Evolutionary conservation across 2,797 vertebrate species (phyloP), one percentile per base, ranked within the genome.

Genomic region (Enteromius unitaeniatus): DNA sequence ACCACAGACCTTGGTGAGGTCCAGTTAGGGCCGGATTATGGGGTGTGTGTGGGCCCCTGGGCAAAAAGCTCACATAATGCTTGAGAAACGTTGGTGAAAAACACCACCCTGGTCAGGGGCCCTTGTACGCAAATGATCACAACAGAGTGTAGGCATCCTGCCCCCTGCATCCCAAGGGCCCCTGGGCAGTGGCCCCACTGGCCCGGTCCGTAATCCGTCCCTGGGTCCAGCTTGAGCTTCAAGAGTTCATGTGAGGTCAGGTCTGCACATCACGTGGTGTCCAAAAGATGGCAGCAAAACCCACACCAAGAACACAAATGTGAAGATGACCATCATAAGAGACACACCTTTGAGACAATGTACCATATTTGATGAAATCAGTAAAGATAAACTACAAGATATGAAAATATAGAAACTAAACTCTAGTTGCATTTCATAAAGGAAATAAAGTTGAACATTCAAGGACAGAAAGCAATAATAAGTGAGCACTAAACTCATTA

Each of bases 251-350:
- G 28, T 53, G 26, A 53, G 72, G 72, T 55, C 28, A 74, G 72
- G 53, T n/a, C 28, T 31, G 62, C 62, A 34, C 19, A 21, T 3
- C 4, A 26, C 6, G 26, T 47, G 6, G 2, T 40, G 23, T 28
- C 42, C 69, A 75, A 19, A n/a, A 75, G 72, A 55, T n/a, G 47
- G 47, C 49, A 55, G 49, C 49, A 75, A 75, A 37, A 55, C 28
- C 0, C 23, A 73, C 26, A 49, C 4, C 5, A 28, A 47, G 0
- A 49, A 14, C n/a, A 47, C 69, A 9, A 2, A 45, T 45, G 40
- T 60, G 2, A 15, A 14, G 53, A 4, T 15, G 1, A 42, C 9
- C 40, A 2, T 70, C 2, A 0, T 23, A 2, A 45, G 37, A 23
- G 13, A 8, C 23, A 6, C 2, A 5, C 1, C 1, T 64, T 2